These are phyloP conservation scores for Bactericera cockerelli DNA, from an alignment of 1,140 invertebrate genomes.

Conservation along the genomic window DNA sequence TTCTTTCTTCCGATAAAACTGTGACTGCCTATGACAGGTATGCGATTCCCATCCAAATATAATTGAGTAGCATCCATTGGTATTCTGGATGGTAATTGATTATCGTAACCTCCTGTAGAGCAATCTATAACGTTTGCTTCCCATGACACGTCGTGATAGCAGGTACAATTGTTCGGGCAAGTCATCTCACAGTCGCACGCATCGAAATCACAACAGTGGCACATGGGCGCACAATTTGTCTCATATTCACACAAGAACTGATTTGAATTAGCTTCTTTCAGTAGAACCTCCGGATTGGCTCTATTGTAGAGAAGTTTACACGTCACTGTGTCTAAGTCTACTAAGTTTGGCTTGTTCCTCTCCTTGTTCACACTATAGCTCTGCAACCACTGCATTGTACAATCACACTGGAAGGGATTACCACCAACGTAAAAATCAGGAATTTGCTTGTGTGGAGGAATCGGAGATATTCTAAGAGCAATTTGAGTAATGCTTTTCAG, in stretches of 20 bases:
- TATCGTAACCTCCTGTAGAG: slow-evolving; percentile 52
- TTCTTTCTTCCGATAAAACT: slow-evolving; percentile 81
- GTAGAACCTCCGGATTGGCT: slow-evolving; percentile 55
- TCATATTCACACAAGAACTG: slow-evolving; percentile 86
- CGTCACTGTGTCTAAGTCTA: slow-evolving; percentile 74
- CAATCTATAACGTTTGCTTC: slow-evolving; percentile 84
- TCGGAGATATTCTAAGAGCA: slow-evolving; percentile 63
- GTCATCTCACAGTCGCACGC: slow-evolving; percentile 92
- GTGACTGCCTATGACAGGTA: slow-evolving; percentile 59
- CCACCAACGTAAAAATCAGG: slow-evolving; percentile 82
- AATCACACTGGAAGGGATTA: slow-evolving; percentile 83
- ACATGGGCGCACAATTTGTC: slow-evolving; percentile 74
- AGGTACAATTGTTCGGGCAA: slow-evolving; percentile 77
- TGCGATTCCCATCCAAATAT: slow-evolving; percentile 76
- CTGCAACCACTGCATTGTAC: slow-evolving; percentile 69
- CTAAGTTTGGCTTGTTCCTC: slow-evolving; percentile 66
- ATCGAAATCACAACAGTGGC: slow-evolving; percentile 86
- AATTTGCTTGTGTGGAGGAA: slow-evolving; percentile 53
- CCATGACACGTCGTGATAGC: slow-evolving; percentile 85
- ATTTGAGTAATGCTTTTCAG: slow-evolving; percentile 72
- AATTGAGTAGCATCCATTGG: slow-evolving; percentile 85
- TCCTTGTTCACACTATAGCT: slow-evolving; percentile 61
- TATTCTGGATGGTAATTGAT: slow-evolving; percentile 59
- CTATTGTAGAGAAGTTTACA: slow-evolving; percentile 75
- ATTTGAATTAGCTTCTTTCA: slow-evolving; percentile 66